Conservation (phyloP, 2,797 vertebrate genomes). For the Eospalax fontanierii region DNA sequence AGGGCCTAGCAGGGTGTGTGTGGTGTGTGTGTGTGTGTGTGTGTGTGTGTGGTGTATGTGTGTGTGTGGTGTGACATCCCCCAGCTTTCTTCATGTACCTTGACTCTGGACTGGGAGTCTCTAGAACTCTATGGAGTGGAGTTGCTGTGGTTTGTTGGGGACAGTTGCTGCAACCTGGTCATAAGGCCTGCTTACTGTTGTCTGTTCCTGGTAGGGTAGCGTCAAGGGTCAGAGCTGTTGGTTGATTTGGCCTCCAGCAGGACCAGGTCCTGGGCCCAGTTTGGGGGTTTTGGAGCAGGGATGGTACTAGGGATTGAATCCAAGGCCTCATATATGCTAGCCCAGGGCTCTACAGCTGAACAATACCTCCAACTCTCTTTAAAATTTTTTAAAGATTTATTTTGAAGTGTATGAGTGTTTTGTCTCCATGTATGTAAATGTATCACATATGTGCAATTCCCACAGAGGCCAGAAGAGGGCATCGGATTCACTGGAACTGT, state of each 20-base stretch:
- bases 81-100: background rate
- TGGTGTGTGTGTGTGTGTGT: background rate
- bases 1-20: background rate
- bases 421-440: too few relatives aligned
- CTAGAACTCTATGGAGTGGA: background rate
- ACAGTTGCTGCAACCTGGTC: background rate
- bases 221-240: rapidly evolving
- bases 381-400: too few relatives aligned
- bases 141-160: background rate
- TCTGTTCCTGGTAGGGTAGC: background rate
- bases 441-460: too few relatives aligned
- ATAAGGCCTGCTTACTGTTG: rapidly evolving
- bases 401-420: too few relatives aligned
- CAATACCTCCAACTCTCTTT: background rate
- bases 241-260: background rate
- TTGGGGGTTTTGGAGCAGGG: background rate
- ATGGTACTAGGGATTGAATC: background rate
- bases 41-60: background rate
- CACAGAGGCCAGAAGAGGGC: too few relatives aligned
- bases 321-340: rapidly evolving
- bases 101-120: background rate
- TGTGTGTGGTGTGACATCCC: background rate
- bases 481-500: too few relatives aligned
- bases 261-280: background rate
- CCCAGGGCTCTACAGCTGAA: background rate